phyloP scores from a whole-genome alignment of 2,797 vertebrate genomes.

The Cyprinodon diabolis region DNA sequence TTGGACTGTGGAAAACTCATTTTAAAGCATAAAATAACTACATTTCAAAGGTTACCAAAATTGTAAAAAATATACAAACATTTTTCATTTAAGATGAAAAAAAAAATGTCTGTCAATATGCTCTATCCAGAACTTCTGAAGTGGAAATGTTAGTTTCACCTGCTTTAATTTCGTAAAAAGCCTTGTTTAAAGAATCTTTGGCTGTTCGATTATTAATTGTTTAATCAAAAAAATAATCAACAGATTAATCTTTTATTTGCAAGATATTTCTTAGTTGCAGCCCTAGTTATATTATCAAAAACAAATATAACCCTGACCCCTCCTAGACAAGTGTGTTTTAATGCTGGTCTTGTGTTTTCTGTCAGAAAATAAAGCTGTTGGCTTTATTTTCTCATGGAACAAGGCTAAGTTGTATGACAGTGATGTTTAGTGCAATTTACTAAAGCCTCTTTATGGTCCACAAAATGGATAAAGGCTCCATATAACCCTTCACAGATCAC shows the following conservation, averaged over 20 bases:
- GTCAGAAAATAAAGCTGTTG: conserved; percentile 55
- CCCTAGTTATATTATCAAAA: background rate
- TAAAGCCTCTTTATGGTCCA: conserved; percentile 72
- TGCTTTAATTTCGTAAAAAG: too few species aligned
- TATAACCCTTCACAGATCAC: conserved; percentile 61
- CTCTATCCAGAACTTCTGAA: too few species aligned
- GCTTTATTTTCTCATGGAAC: conserved; percentile 62
- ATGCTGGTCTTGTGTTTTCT: conserved; percentile 68
- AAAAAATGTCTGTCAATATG: too few species aligned
- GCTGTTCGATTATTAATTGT: too few species aligned
- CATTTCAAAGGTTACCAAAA: conserved; percentile 25
- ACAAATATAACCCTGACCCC: background rate
- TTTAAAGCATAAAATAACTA: conserved; percentile 35
- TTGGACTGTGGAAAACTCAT: conserved; percentile 16
- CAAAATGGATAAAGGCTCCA: conserved; percentile 62
- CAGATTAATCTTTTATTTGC: too few species aligned
- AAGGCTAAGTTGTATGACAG: conserved; percentile 70
- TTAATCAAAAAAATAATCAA: too few species aligned
- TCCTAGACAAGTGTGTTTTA: conserved; percentile 45
- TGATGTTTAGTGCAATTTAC: conserved; percentile 75
- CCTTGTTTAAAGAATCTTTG: too few species aligned
- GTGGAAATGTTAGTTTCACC: too few species aligned
- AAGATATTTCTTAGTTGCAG: too few species aligned
- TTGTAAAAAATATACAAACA: too few species aligned
- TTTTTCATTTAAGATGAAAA: too few species aligned